A percentile compares a stretch with the other conserved stretches of the same genome.
Evolutionary conservation across 2,113 vertebrate species (phyloP).

Genomic region (Mystacornis crossleyi): DNA sequence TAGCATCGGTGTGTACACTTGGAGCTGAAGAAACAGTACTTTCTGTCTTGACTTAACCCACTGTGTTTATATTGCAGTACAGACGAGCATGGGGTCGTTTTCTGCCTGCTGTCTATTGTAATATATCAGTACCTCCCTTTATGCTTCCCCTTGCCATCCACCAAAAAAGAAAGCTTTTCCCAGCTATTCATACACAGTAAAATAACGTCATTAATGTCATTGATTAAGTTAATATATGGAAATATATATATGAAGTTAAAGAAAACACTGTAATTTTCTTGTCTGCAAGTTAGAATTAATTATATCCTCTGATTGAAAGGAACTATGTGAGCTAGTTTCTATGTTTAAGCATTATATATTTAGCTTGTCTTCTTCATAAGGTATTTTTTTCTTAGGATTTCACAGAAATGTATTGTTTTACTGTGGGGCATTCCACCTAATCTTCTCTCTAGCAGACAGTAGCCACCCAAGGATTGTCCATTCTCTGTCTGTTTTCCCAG

Average conservation of each 20-base stretch:
- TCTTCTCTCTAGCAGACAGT: neutral
- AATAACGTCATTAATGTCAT: neutral
- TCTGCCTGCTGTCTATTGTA: neutral
- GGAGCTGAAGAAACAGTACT: neutral
- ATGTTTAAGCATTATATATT: neutral
- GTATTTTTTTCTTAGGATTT: neutral
- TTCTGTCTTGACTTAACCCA: neutral
- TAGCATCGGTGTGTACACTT: neutral
- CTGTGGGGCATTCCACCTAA: neutral
- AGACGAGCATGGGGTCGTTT: rapidly evolving
- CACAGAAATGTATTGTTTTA: neutral
- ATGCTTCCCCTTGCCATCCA: neutral
- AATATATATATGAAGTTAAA: neutral
- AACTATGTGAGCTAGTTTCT: neutral
- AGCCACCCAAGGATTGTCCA: neutral
- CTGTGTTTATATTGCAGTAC: neutral
- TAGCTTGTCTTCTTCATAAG: neutral
- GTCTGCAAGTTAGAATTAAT: neutral
- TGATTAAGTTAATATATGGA: neutral
- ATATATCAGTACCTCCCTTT: neutral
- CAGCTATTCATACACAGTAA: neutral
- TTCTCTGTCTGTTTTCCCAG: neutral
- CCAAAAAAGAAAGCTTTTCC: neutral
- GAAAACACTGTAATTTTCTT: neutral
- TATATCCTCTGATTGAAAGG: neutral